Conservation (phyloP, 2,113 vertebrate species). For the Gallinago paraguaiae region DNA sequence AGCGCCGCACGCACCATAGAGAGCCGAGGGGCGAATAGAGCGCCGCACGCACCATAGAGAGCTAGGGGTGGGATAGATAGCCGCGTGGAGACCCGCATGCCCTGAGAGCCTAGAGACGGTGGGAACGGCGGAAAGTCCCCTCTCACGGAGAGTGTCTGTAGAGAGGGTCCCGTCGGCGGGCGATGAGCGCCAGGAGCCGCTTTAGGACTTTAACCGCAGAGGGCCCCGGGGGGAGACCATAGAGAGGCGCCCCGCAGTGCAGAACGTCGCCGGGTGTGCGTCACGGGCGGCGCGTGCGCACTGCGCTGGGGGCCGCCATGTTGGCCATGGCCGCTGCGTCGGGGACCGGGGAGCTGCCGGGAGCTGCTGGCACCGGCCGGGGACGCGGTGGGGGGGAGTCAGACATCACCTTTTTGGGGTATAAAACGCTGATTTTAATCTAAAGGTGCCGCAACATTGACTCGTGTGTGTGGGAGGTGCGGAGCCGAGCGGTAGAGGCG, state of each 20-base stretch:
- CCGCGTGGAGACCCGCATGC: neutral
- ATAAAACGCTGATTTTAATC: neutral
- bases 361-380: no score
- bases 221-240: neutral
- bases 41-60: neutral
- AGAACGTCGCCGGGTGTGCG: neutral
- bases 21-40: rapidly evolving
- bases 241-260: neutral
- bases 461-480: neutral
- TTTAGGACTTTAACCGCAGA: neutral
- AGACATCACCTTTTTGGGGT: neutral
- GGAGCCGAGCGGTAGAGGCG: neutral
- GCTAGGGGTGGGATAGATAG: neutral
- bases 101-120: neutral
- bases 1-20: neutral
- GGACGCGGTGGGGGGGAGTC: no score
- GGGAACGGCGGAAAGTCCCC: no score
- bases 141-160: rapidly evolving
- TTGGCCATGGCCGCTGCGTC: neutral
- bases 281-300: neutral
- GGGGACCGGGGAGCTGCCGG: no score
- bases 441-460: rapidly evolving
- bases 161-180: neutral
- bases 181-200: neutral
- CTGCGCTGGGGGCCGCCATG: neutral